These are phyloP conservation scores for Callopanchax toddi DNA, from an alignment of 2,113 vertebrate species.

Conservation along the genomic window DNA sequence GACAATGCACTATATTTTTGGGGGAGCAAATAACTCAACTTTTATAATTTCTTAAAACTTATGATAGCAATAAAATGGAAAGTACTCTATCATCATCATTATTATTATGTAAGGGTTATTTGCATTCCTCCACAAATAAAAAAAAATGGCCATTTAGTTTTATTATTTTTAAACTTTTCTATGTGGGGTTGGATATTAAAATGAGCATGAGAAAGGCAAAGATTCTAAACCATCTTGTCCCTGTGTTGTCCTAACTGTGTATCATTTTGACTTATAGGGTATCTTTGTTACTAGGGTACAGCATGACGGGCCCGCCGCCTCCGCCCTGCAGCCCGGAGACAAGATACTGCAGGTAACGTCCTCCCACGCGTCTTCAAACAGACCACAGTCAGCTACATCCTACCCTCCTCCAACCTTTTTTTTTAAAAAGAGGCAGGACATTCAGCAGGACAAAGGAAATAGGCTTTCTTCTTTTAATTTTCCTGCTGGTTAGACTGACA, in stretches of 20 bases:
- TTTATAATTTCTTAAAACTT: constrained; percentile 18
- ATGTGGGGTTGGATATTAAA: constrained; percentile 23
- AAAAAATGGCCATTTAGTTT: constrained; percentile 9
- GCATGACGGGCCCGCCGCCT: constrained; percentile 95
- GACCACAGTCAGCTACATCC: constrained; percentile 26
- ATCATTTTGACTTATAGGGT: constrained; percentile 99
- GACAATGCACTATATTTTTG: constrained; percentile 5
- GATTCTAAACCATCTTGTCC: constrained; percentile 85
- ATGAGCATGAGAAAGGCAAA: constrained; percentile 81
- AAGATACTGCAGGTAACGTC: constrained; percentile 96
- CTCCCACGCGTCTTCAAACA: constrained; percentile 25
- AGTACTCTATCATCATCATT: neutral
- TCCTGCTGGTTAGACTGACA: neutral
- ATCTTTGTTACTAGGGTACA: constrained; percentile 99
- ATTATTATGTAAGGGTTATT: too few relatives aligned
- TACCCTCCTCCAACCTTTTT: constrained; percentile 7
- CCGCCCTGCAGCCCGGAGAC: constrained; percentile 94
- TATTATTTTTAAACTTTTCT: constrained; percentile 2
- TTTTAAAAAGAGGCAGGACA: constrained; percentile 56
- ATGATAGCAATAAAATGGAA: constrained; percentile 7
- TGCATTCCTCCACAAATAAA: constrained; percentile 57
- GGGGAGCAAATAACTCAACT: constrained; percentile 15
- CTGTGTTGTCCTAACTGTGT: constrained; percentile 94
- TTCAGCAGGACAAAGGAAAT: constrained; percentile 36
- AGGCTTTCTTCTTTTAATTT: neutral